phyloP scores from a whole-genome alignment of 2,113 vertebrate species.

The Triplophysa tibetana region DNA sequence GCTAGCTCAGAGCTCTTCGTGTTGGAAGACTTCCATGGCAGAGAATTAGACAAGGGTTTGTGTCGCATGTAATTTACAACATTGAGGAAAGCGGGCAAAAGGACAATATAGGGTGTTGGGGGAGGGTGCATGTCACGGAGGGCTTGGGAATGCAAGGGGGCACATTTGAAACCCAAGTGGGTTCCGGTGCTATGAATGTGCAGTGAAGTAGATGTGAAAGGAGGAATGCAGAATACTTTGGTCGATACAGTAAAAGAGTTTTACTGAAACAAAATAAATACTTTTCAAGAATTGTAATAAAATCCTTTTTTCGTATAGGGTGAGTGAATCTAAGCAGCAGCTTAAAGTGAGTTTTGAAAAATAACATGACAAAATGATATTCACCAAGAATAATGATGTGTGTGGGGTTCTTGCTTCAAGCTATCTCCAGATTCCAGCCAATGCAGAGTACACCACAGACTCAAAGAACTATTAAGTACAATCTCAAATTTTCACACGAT shows the following conservation, averaged over 20 bases:
- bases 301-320: background rate
- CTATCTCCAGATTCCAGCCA: too few relatives aligned
- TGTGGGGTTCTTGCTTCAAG: conserved; percentile 5
- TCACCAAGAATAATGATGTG: background rate
- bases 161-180: conserved; percentile 48
- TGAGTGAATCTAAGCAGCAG: background rate
- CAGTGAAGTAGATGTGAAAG: conserved; percentile 32
- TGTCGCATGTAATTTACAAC: conserved; percentile 83
- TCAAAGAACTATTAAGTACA: too few relatives aligned
- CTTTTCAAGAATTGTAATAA: background rate
- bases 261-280: background rate
- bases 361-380: conserved; percentile 32
- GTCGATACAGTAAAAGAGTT: conserved; percentile 21
- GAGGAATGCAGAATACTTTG: background rate
- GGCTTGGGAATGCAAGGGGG: conserved; percentile 53
- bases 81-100: conserved; percentile 78
- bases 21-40: conserved; percentile 78
- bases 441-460: too few relatives aligned
- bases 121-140: conserved; percentile 56
- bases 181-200: conserved; percentile 46
- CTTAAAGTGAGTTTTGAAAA: background rate
- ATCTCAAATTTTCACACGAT: too few relatives aligned
- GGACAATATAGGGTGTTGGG: conserved; percentile 76
- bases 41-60: conserved; percentile 80
- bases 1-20: conserved; percentile 73